These are phyloP conservation scores for Idaea dimidiata DNA, from an alignment of 2,888 invertebrate species.

Conservation along the genomic window DNA sequence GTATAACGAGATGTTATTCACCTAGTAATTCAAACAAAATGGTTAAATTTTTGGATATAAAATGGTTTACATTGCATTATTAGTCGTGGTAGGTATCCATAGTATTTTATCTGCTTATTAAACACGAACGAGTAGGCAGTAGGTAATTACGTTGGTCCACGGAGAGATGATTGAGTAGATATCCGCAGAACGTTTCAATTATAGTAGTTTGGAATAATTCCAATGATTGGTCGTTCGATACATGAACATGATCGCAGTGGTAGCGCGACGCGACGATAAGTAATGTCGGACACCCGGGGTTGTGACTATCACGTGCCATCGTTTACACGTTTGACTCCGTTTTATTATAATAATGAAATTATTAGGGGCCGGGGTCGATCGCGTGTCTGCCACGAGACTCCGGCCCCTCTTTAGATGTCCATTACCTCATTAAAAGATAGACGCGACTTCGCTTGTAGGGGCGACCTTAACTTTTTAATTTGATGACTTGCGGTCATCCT, in stretches of 20 bases:
- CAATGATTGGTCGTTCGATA: slow-evolving; percentile 3
- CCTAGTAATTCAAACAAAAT: not conserved
- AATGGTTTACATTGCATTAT: not conserved
- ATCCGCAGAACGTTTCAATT: slow-evolving; percentile 14
- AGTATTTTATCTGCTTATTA: slow-evolving; percentile 15
- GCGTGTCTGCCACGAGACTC: slow-evolving; percentile 53
- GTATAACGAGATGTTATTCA: not conserved
- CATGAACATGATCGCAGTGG: not conserved
- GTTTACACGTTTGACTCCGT: slow-evolving; percentile 73
- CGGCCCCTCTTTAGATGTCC: slow-evolving; percentile 46
- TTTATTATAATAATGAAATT: slow-evolving; percentile 78
- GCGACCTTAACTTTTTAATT: slow-evolving; percentile 71
- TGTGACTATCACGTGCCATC: slow-evolving; percentile 61
- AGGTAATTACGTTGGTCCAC: slow-evolving; percentile 13
- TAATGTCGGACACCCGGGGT: slow-evolving; percentile 35
- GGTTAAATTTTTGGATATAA: not conserved
- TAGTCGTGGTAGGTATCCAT: too few species aligned
- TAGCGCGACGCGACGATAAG: slow-evolving; percentile 9
- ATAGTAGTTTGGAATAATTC: slow-evolving; percentile 8
- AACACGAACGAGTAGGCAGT: slow-evolving; percentile 11
- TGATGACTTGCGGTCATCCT: slow-evolving; percentile 52
- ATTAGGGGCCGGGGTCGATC: slow-evolving; percentile 54
- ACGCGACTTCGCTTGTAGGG: slow-evolving; percentile 48
- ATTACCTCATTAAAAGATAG: slow-evolving; percentile 73
- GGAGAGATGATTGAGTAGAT: slow-evolving; percentile 16